Conservation (phyloP, 2,797 vertebrate species). For the Molothrus aeneus region DNA sequence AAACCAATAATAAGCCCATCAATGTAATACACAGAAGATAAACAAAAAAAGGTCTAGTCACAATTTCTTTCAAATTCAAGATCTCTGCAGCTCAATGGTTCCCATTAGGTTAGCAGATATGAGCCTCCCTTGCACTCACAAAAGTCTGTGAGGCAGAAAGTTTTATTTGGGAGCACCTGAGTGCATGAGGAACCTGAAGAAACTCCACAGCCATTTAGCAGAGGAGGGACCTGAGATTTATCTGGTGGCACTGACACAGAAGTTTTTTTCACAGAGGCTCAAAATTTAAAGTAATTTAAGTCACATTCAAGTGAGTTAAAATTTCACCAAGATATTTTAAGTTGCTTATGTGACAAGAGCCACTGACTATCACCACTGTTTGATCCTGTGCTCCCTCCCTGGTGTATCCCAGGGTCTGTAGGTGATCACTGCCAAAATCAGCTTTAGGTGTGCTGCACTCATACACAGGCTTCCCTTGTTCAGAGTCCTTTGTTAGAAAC, state of each 20-base stretch:
- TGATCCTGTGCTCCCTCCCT: neutral
- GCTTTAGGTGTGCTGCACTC: neutral
- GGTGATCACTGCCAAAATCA: neutral
- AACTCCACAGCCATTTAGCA: neutral
- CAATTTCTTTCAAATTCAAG: neutral
- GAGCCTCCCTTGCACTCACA: neutral
- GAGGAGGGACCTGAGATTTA: neutral
- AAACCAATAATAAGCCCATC: neutral
- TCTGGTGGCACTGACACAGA: neutral
- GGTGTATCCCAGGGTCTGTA: neutral
- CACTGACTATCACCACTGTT: neutral
- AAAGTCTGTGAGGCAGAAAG: neutral
- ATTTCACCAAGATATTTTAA: neutral
- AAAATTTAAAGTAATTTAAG: neutral
- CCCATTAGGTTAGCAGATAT: neutral
- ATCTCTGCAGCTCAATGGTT: accelerated
- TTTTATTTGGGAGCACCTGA: neutral
- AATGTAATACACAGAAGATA: neutral
- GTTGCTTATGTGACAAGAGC: neutral
- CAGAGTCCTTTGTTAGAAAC: neutral
- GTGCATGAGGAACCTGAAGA: neutral
- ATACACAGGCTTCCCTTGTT: neutral
- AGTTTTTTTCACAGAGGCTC: neutral
- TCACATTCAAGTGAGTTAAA: neutral
- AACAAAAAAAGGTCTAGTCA: neutral